phyloP scores from a whole-genome alignment of 2,888 invertebrate species.

The Sceliomorpha sp. region DNA sequence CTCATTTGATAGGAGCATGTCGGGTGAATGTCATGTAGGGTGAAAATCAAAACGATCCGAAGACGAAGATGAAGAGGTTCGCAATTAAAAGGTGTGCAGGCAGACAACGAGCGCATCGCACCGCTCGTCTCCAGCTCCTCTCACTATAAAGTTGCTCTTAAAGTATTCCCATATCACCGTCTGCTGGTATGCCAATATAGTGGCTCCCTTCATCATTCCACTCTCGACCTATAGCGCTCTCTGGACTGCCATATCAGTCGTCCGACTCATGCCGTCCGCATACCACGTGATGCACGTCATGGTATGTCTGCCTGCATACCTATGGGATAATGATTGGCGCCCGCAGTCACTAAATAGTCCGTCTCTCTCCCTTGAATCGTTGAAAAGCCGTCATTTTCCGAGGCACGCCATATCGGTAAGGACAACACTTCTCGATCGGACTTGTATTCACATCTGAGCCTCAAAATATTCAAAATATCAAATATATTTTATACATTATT shows the following conservation, averaged over 20 bases:
- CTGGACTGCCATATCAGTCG: constrained; percentile 59
- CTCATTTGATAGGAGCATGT: not conserved
- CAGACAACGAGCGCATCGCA: constrained; percentile 63
- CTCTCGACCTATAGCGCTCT: constrained; percentile 59
- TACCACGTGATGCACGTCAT: constrained; percentile 70
- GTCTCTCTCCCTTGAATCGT: too few species aligned
- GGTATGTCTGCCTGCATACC: constrained; percentile 75
- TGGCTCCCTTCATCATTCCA: constrained; percentile 69
- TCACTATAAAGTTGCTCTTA: constrained; percentile 75
- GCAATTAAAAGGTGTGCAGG: constrained; percentile 28
- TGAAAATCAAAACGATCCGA: constrained; percentile 8
- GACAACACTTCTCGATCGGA: too few species aligned
- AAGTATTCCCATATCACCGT: constrained; percentile 78
- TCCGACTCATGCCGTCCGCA: constrained; percentile 62
- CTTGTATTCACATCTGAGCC: too few species aligned
- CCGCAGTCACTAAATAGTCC: constrained; percentile 25
- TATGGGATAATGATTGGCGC: constrained; percentile 71
- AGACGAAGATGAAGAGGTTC: constrained; percentile 13
- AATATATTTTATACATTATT: too few species aligned
- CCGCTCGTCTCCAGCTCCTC: constrained; percentile 48
- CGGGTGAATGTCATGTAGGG: not conserved
- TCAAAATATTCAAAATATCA: too few species aligned
- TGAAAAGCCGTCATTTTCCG: too few species aligned
- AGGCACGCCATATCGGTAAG: too few species aligned
- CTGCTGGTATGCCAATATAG: constrained; percentile 79